Percentiles rank a stretch among this genome's conserved stretches.
These are phyloP conservation scores for Hemiscyllium ocellatum DNA, from an alignment of 2,113 vertebrate genomes.

Conservation along the genomic window DNA sequence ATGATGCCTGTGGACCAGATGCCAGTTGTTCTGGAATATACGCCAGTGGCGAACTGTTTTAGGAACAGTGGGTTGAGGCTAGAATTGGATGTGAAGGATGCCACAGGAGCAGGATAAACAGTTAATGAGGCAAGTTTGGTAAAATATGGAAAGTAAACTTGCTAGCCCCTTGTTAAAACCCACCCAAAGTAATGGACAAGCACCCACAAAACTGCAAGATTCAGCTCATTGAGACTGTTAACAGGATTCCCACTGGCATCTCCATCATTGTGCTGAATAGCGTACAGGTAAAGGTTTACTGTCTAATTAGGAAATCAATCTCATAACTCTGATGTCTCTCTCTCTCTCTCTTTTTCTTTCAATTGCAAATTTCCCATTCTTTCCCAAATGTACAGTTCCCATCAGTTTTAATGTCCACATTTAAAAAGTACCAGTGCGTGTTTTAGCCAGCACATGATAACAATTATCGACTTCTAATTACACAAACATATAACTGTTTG, in stretches of 20 bases:
- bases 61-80: no score
- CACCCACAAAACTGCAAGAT: no score
- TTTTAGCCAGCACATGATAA: neutral
- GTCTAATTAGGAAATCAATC: neutral
- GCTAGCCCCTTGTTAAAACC: no score
- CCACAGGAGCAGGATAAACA: no score
- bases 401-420: neutral
- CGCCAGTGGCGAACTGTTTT: no score
- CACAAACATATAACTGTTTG: neutral
- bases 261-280: neutral
- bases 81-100: no score
- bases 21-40: no score
- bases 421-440: neutral
- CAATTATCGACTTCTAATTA: neutral
- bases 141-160: no score
- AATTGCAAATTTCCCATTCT: neutral
- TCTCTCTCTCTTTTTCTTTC: neutral
- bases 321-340: neutral
- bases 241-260: neutral
- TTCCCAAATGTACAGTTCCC: neutral
- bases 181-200: no score
- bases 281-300: neutral
- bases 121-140: no score
- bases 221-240: neutral
- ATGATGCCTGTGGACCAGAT: no score